phyloP scores from a whole-genome alignment of 2,888 invertebrate genomes.

The Mythimna vitellina region DNA sequence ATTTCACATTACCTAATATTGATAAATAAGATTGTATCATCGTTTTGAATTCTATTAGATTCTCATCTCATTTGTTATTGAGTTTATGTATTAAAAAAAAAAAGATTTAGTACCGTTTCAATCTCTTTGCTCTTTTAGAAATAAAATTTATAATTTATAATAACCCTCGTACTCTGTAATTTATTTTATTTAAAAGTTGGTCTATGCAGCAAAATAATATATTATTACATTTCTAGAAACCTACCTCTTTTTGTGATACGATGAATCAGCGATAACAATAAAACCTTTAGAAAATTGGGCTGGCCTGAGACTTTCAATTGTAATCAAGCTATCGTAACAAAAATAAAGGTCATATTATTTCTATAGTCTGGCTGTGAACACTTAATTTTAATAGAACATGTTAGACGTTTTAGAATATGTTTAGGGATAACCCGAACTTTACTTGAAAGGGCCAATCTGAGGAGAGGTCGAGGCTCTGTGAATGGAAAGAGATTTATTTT shows the following conservation, averaged over 20 bases:
- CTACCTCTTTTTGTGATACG: slow-evolving; percentile 36
- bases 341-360: slow-evolving; percentile 50
- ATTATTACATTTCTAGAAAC: slow-evolving; percentile 29
- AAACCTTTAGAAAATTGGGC: slow-evolving; percentile 47
- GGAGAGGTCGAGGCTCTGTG: slow-evolving; percentile 3
- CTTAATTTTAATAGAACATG: slow-evolving; percentile 43
- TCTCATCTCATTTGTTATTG: background rate
- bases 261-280: slow-evolving; percentile 40
- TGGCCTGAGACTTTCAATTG: slow-evolving; percentile 48
- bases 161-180: slow-evolving; percentile 8
- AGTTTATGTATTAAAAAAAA: background rate
- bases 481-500: slow-evolving; percentile 29
- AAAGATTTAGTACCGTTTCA: background rate
- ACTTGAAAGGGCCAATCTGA: slow-evolving; percentile 24
- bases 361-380: slow-evolving; percentile 22
- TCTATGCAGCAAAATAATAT: slow-evolving; percentile 19
- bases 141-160: slow-evolving; percentile 26
- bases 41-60: background rate
- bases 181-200: slow-evolving; percentile 33
- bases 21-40: background rate
- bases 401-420: slow-evolving; percentile 42
- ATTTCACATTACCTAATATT: background rate
- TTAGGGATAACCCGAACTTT: slow-evolving; percentile 22
- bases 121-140: slow-evolving; percentile 17
- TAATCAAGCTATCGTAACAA: slow-evolving; percentile 53